These are phyloP conservation scores for Amazona vittata DNA, from an alignment of 2,113 vertebrate genomes.

Conservation along the genomic window DNA sequence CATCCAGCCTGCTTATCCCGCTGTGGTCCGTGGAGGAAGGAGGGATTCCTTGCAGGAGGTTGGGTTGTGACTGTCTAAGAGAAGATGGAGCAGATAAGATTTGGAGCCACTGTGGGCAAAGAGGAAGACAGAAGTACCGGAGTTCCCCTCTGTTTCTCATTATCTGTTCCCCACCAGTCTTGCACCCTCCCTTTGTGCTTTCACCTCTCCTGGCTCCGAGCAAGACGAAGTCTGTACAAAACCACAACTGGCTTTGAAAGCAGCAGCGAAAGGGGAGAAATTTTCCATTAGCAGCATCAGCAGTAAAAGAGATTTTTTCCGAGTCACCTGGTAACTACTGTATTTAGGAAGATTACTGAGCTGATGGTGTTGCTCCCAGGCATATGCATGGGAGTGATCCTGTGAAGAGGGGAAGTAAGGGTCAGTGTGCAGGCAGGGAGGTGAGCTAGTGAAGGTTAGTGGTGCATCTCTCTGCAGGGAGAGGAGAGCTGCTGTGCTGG, in stretches of 20 bases:
- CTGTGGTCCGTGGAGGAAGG: rapidly evolving
- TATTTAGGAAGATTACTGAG: constrained; percentile 73
- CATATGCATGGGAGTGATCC: not conserved
- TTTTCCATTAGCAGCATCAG: constrained; percentile 79
- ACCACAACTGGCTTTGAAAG: constrained; percentile 60
- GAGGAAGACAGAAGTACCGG: not conserved
- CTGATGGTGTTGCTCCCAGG: constrained; percentile 23
- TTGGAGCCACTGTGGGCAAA: not conserved
- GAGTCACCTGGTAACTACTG: constrained; percentile 76
- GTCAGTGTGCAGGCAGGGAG: rapidly evolving
- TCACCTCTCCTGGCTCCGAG: not conserved
- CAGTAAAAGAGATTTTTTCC: constrained; percentile 75
- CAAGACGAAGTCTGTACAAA: constrained; percentile 43
- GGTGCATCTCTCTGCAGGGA: not conserved
- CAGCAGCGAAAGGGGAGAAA: constrained; percentile 69
- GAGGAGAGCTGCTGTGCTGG: not conserved
- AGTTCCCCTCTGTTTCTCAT: not conserved
- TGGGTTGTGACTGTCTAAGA: not conserved
- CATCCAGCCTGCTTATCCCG: not conserved
- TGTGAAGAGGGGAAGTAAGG: not conserved
- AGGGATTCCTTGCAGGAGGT: not conserved
- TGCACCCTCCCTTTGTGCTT: not conserved
- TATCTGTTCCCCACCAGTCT: not conserved
- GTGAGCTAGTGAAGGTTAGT: not conserved
- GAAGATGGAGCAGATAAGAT: not conserved